These are phyloP conservation scores for Lysandra bellargus DNA, from an alignment of 2,888 invertebrate genomes.

Conservation along the genomic window DNA sequence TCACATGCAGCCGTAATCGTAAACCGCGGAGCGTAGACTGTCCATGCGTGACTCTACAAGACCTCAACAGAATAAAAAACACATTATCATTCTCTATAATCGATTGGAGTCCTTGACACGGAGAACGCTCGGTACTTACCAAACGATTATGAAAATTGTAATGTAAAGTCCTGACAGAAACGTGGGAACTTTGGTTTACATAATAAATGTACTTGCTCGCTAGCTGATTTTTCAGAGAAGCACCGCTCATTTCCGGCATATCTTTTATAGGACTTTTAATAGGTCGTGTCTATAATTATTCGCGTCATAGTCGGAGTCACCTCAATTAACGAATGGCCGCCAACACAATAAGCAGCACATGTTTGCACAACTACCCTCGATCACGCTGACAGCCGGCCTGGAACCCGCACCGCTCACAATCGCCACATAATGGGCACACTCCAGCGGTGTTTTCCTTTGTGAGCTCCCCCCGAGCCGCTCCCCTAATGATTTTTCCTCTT, in stretches of 20 bases:
- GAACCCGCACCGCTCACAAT: conserved; percentile 56
- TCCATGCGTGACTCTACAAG: conserved; percentile 14
- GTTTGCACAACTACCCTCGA: conserved; percentile 65
- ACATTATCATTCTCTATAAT: conserved; percentile 18
- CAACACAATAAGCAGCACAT: conserved; percentile 33
- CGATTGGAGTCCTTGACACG: conserved; percentile 14
- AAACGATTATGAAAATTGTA: neutral
- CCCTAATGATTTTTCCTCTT: conserved; percentile 76
- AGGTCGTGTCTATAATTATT: conserved; percentile 8
- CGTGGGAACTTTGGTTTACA: neutral
- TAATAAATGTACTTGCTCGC: neutral
- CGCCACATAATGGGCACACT: conserved; percentile 53
- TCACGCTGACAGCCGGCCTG: conserved; percentile 63
- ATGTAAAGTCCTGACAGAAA: neutral
- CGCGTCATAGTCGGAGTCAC: neutral
- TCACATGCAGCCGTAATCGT: conserved; percentile 3
- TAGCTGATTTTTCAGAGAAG: neutral
- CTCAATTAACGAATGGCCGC: conserved; percentile 8
- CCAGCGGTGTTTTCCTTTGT: conserved; percentile 69
- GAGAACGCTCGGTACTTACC: neutral
- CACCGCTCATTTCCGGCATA: neutral
- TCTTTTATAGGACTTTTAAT: neutral
- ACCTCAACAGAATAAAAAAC: conserved; percentile 17
- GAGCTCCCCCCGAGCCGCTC: conserved; percentile 60
- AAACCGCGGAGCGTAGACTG: neutral